Percentiles rank a stretch among this genome's conserved stretches.
These are phyloP conservation scores for Zootoca vivipara DNA, from an alignment of 2,113 vertebrate genomes.

Conservation along the genomic window DNA sequence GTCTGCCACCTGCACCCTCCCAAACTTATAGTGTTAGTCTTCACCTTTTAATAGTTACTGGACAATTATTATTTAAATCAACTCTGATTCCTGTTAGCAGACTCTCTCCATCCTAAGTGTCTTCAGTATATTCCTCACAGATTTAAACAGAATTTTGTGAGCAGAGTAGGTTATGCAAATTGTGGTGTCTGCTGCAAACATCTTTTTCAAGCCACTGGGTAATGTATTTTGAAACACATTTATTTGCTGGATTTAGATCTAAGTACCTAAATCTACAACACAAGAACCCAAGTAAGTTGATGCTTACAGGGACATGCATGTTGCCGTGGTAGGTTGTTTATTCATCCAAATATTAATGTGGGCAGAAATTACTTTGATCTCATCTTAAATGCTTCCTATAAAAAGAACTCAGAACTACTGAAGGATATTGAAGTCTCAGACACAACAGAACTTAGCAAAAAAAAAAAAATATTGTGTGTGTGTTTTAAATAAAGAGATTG, in stretches of 20 bases:
- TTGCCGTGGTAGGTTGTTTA: not conserved
- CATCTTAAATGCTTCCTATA: not conserved
- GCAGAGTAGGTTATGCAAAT: not conserved
- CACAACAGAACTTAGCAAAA: constrained; percentile 1
- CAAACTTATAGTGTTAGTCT: not conserved
- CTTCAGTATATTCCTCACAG: not conserved
- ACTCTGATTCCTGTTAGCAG: not conserved
- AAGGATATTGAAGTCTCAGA: constrained; percentile 4
- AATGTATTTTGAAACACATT: not conserved
- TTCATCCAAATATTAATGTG: not conserved
- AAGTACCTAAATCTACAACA: not conserved
- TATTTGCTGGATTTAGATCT: not conserved
- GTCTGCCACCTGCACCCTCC: not conserved
- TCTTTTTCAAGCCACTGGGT: not conserved
- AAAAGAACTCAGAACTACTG: constrained; percentile 15
- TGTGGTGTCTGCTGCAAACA: not conserved
- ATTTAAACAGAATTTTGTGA: not conserved
- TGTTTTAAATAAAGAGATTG: not conserved
- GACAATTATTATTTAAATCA: not conserved
- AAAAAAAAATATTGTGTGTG: not conserved
- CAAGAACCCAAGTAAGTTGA: fast-evolving
- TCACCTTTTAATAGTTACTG: not conserved
- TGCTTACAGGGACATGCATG: fast-evolving
- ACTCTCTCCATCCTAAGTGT: not conserved
- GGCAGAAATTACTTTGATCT: constrained; percentile 24